phyloP scores from a whole-genome alignment of 92 coral and sea anemone genomes.

The Metridium senile region DNA sequence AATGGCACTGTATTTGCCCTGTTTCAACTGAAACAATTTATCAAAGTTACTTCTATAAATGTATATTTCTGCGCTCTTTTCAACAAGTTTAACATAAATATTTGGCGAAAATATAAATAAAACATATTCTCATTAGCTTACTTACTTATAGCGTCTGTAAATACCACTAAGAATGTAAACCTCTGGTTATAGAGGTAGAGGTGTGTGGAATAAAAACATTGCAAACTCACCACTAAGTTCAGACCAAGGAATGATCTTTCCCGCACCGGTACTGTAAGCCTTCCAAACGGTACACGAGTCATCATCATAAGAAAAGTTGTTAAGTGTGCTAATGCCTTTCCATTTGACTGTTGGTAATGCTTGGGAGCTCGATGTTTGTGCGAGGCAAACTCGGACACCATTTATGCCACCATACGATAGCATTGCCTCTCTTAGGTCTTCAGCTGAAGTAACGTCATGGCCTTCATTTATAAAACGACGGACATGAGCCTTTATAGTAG shows the following conservation, averaged over 20 bases:
- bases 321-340: constrained; percentile 44
- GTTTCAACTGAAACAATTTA: too few species aligned
- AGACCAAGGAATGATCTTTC: constrained; percentile 24
- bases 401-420: constrained; percentile 45
- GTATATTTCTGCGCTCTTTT: too few species aligned
- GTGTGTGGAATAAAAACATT: too few species aligned
- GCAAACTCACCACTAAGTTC: constrained; percentile 12
- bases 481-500: constrained; percentile 50
- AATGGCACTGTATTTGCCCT: too few species aligned
- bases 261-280: constrained; percentile 47
- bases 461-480: constrained; percentile 41
- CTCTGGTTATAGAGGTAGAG: too few species aligned
- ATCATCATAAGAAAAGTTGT: constrained; percentile 35
- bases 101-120: too few species aligned
- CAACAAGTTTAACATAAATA: too few species aligned
- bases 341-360: constrained; percentile 7
- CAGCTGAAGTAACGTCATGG: constrained; percentile 26
- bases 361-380: background rate
- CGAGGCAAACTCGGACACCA: constrained; percentile 45
- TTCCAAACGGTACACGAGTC: constrained; percentile 34
- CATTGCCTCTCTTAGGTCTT: constrained; percentile 40
- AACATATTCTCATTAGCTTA: too few species aligned
- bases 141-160: too few species aligned
- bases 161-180: too few species aligned
- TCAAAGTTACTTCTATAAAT: too few species aligned